These are phyloP conservation scores for Tryphoninae sp. DNA, from an alignment of 2,888 invertebrate species.

Conservation along the genomic window DNA sequence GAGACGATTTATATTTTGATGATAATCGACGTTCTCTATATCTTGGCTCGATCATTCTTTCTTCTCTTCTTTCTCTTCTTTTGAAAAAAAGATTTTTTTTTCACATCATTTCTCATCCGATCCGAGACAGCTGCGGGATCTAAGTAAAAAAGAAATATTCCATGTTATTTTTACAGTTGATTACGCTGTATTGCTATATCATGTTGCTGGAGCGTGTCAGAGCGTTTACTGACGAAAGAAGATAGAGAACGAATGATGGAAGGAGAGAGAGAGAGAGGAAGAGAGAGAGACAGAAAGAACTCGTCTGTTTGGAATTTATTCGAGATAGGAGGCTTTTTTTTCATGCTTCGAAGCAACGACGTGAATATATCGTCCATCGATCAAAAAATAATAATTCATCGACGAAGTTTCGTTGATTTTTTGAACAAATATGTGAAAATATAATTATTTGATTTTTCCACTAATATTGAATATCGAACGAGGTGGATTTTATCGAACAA, in stretches of 20 bases:
- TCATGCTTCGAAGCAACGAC: too few relatives aligned
- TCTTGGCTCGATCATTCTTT: too few relatives aligned
- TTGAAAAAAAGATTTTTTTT: not conserved
- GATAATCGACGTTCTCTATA: too few relatives aligned
- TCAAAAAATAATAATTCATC: too few relatives aligned
- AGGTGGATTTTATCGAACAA: too few relatives aligned
- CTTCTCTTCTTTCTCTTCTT: too few relatives aligned
- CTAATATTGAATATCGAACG: not conserved
- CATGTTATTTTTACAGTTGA: not conserved
- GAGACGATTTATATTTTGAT: too few relatives aligned
- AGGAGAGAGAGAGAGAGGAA: constrained; percentile 12
- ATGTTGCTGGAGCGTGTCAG: not conserved
- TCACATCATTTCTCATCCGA: not conserved
- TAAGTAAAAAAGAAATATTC: not conserved
- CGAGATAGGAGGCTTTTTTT: too few relatives aligned
- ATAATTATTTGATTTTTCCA: not conserved
- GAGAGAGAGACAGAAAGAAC: not conserved
- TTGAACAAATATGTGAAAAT: not conserved
- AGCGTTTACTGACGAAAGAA: not conserved
- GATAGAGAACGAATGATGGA: constrained; percentile 8
- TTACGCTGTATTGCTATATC: not conserved
- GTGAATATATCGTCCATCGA: too few relatives aligned
- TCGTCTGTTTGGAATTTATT: not conserved
- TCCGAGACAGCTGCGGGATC: not conserved
- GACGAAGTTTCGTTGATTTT: not conserved